These are phyloP conservation scores for Eueremaeus valkanovi DNA, from an alignment of 2,888 invertebrate genomes.

Conservation along the genomic window DNA sequence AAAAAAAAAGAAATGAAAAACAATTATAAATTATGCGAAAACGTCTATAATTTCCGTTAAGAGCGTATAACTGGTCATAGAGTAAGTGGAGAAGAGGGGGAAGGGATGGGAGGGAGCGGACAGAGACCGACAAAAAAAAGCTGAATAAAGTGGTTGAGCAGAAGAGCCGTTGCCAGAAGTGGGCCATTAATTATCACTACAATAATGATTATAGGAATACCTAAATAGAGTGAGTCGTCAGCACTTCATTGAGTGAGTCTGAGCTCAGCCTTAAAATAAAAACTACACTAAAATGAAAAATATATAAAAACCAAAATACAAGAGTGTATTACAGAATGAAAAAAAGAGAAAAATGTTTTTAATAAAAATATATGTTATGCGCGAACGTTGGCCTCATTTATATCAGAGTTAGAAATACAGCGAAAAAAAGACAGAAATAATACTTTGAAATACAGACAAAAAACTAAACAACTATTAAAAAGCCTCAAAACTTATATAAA, in stretches of 20 bases:
- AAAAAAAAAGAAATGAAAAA: background rate
- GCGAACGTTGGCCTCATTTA: conserved; percentile 23
- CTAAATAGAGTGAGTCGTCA: no score
- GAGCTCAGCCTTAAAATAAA: background rate
- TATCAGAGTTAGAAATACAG: background rate
- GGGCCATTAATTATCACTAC: conserved; percentile 17
- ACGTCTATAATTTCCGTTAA: background rate
- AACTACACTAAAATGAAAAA: background rate
- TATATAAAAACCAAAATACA: background rate
- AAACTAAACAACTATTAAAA: background rate
- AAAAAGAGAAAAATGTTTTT: background rate
- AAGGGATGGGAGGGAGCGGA: background rate
- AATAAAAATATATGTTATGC: conserved; percentile 11
- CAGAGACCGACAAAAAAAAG: background rate
- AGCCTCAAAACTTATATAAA: background rate
- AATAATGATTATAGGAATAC: background rate
- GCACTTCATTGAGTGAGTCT: background rate
- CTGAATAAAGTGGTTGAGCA: background rate
- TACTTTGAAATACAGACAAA: background rate
- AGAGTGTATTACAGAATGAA: no score
- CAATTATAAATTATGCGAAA: background rate
- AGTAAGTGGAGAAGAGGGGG: background rate
- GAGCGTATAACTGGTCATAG: background rate
- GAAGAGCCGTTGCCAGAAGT: background rate
- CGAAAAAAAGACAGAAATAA: background rate